Conservation (phyloP, 1,140 invertebrate genomes). For the Patella vulgata region DNA sequence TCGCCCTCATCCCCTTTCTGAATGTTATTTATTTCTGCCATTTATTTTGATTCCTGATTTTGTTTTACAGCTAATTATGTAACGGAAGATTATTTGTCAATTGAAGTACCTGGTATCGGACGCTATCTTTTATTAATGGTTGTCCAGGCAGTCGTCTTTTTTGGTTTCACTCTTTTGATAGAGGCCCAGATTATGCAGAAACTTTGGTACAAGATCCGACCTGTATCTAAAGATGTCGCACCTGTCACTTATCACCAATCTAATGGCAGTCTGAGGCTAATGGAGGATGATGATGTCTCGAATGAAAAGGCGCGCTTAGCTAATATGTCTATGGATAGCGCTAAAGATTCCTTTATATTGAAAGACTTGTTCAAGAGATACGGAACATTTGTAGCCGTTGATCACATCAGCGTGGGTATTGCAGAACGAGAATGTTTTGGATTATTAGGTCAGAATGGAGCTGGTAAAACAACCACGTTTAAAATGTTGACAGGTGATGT, state of each 20-base stretch:
- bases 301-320: background rate
- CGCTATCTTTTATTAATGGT: conserved; percentile 69
- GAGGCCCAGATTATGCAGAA: background rate
- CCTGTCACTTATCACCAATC: no score
- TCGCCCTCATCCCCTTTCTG: no score
- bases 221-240: background rate
- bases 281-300: background rate
- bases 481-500: conserved; percentile 58
- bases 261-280: background rate
- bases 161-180: background rate
- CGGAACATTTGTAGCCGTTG: conserved; percentile 75
- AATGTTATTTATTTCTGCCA: no score
- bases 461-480: conserved; percentile 66
- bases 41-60: no score
- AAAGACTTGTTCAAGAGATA: conserved; percentile 70
- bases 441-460: conserved; percentile 75
- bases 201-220: background rate
- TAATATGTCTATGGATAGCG: background rate
- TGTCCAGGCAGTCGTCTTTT: conserved; percentile 63
- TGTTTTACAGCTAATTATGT: no score
- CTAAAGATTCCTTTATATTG: conserved; percentile 12
- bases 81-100: conserved; percentile 63
- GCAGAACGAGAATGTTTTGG: conserved; percentile 83
- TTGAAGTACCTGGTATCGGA: conserved; percentile 70
- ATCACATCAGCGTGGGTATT: conserved; percentile 77